These are phyloP conservation scores for Palythoa heliodiscus DNA, from an alignment of 92 coral and sea anemone species.

Conservation along the genomic window DNA sequence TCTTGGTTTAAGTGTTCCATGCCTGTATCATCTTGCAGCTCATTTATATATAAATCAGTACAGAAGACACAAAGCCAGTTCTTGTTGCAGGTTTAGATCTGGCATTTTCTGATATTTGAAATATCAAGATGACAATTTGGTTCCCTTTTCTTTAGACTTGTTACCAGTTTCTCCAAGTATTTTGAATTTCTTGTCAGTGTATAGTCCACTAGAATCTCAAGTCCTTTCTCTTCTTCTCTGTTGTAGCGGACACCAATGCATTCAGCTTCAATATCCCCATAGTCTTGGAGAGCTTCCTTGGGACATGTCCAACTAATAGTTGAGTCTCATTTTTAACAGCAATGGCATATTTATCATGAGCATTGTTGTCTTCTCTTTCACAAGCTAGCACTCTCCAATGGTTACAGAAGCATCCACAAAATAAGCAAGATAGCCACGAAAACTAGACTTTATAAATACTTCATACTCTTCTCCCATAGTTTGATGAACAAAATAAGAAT, in stretches of 20 bases:
- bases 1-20: slow-evolving; percentile 63
- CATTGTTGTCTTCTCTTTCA: slow-evolving; percentile 41
- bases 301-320: slow-evolving; percentile 42
- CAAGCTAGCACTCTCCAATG: slow-evolving; percentile 54
- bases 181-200: slow-evolving; percentile 37
- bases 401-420: slow-evolving; percentile 49
- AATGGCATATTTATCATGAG: slow-evolving; percentile 37
- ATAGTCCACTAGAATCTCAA: slow-evolving; percentile 51
- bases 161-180: slow-evolving; percentile 22
- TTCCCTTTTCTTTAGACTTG: slow-evolving; percentile 27
- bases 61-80: slow-evolving; percentile 33
- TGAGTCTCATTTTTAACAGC: slow-evolving; percentile 35
- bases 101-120: slow-evolving; percentile 43
- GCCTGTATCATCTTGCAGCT: slow-evolving; percentile 61
- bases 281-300: slow-evolving; percentile 54
- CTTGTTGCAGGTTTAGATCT: slow-evolving; percentile 39
- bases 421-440: slow-evolving; percentile 30
- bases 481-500: slow-evolving; percentile 45
- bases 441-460: background rate
- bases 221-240: slow-evolving; percentile 53
- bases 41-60: slow-evolving; percentile 52
- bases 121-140: slow-evolving; percentile 41
- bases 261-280: slow-evolving; percentile 56
- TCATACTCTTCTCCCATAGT: slow-evolving; percentile 44
- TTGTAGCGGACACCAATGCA: slow-evolving; percentile 57